A percentile compares a stretch with the other conserved stretches of the same genome.
These are phyloP conservation scores for Chrysolina americana DNA, from an alignment of 2,888 invertebrate genomes.

Conservation along the genomic window DNA sequence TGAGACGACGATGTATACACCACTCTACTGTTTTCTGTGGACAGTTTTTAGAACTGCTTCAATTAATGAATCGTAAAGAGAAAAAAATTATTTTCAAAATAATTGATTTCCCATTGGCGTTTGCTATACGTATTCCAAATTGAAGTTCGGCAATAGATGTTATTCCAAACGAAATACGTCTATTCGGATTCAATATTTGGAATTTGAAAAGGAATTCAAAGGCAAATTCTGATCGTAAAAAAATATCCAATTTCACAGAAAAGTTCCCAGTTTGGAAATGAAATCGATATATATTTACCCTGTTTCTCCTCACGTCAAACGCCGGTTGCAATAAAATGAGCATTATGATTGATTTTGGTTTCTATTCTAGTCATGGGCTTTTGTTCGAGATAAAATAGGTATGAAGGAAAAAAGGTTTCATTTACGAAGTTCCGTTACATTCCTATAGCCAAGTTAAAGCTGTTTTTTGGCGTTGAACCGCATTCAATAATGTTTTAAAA, in stretches of 20 bases:
- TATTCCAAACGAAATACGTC: neutral
- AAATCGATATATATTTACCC: neutral
- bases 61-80: no score
- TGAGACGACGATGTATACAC: no score
- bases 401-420: neutral
- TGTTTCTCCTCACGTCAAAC: slow-evolving; percentile 16
- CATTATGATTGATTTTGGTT: slow-evolving; percentile 28
- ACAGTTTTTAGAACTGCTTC: no score
- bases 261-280: slow-evolving; percentile 1
- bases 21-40: no score
- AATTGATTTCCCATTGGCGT: neutral
- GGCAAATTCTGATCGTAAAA: slow-evolving; percentile 23
- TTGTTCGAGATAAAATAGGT: slow-evolving; percentile 26
- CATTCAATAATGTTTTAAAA: no score
- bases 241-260: neutral
- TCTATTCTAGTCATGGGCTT: neutral
- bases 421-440: neutral
- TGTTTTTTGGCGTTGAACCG: no score
- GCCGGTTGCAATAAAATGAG: slow-evolving; percentile 12
- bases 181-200: neutral
- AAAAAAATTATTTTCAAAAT: no score
- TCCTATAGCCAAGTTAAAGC: neutral
- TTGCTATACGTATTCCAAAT: neutral
- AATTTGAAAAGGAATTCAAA: slow-evolving; percentile 28
- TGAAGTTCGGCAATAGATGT: neutral